These are phyloP conservation scores for Lasioglossum baleicum DNA, from an alignment of 1,140 invertebrate species.

Conservation along the genomic window DNA sequence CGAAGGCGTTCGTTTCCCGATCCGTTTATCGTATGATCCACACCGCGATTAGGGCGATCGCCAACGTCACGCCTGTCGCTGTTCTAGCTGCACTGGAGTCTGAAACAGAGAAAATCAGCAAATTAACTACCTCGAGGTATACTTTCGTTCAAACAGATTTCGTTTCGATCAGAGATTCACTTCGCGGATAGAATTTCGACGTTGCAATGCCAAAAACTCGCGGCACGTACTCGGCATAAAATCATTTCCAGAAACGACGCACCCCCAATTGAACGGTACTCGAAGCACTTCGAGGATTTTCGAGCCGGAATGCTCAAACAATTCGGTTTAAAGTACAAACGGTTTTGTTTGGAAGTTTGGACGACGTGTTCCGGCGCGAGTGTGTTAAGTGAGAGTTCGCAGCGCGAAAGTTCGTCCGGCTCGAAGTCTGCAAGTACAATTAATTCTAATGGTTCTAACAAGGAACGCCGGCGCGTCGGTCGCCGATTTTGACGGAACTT, in stretches of 20 bases:
- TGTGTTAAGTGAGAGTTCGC: not conserved
- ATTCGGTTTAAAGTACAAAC: conserved; percentile 2
- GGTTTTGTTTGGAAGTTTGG: not conserved
- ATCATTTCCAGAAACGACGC: not conserved
- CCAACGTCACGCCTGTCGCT: conserved; percentile 59
- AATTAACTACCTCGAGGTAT: too few species aligned
- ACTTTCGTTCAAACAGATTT: too few species aligned
- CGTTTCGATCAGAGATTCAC: too few species aligned
- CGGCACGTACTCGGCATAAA: too few species aligned
- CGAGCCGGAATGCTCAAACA: not conserved
- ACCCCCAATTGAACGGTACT: not conserved
- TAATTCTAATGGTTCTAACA: conserved; percentile 10
- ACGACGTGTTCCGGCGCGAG: not conserved
- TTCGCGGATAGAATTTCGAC: too few species aligned
- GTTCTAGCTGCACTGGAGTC: conserved; percentile 52
- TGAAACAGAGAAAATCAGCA: conserved; percentile 49
- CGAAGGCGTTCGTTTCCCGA: conserved; percentile 24
- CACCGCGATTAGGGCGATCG: conserved; percentile 60
- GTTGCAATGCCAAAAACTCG: too few species aligned
- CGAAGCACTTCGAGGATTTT: not conserved
- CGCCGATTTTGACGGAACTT: not conserved
- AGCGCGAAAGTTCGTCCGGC: not conserved
- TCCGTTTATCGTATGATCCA: conserved; percentile 71
- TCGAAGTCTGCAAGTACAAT: conserved; percentile 5
- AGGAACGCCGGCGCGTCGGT: not conserved